phyloP scores from a whole-genome alignment of 2,888 invertebrate genomes.

The Blera fallax region DNA sequence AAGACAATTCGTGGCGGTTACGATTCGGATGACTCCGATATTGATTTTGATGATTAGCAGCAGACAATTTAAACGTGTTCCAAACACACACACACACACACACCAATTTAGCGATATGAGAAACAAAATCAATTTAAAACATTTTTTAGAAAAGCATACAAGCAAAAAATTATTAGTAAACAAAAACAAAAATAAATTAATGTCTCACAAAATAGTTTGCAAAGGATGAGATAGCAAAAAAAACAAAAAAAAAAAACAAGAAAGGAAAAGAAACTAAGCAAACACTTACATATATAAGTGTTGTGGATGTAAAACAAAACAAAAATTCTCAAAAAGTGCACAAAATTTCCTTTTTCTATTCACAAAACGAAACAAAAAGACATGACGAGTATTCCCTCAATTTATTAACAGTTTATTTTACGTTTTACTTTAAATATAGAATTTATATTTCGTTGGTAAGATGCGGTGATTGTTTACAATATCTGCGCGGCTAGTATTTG shows the following conservation, averaged over 20 bases:
- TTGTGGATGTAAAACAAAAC: neutral
- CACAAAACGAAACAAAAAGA: constrained; percentile 46
- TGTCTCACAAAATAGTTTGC: constrained; percentile 33
- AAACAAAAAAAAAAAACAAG: neutral
- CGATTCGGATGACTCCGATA: constrained; percentile 83
- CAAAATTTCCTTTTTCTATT: constrained; percentile 43
- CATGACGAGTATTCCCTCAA: constrained; percentile 38
- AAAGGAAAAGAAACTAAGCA: neutral
- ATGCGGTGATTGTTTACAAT: constrained; percentile 28
- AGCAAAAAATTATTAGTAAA: constrained; percentile 53
- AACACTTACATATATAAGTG: neutral
- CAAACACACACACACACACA: neutral
- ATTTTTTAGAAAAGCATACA: constrained; percentile 55
- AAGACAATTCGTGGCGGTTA: constrained; percentile 83
- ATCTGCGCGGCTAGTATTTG: constrained; percentile 43
- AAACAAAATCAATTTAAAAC: constrained; percentile 47
- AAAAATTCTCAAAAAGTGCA: constrained; percentile 52
- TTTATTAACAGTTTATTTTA: constrained; percentile 31
- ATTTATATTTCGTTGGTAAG: constrained; percentile 64
- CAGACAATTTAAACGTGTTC: constrained; percentile 11
- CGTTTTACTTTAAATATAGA: constrained; percentile 45
- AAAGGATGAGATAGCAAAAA: neutral
- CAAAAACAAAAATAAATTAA: constrained; percentile 18
- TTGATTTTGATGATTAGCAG: constrained; percentile 83
- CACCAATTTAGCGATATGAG: constrained; percentile 41